Conservation (phyloP, 2,888 invertebrate genomes). For the Crossocerus cetratus region DNA sequence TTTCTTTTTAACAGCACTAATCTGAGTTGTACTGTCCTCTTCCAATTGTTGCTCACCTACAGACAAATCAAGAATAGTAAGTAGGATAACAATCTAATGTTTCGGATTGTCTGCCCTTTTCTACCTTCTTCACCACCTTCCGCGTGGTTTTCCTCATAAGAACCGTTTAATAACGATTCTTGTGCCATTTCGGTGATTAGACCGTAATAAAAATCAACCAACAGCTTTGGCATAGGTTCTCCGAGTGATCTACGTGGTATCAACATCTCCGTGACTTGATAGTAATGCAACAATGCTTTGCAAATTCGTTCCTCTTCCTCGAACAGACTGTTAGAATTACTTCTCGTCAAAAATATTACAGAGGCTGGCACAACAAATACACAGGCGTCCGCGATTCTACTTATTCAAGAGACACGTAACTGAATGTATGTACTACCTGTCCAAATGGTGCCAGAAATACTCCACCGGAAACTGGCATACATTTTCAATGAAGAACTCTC, state of each 20-base stretch:
- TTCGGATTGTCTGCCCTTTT: neutral
- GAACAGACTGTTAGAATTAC: constrained; percentile 63
- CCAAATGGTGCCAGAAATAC: constrained; percentile 83
- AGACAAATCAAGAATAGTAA: too few relatives aligned
- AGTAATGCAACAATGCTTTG: constrained; percentile 71
- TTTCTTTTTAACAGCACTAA: too few relatives aligned
- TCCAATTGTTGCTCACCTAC: too few relatives aligned
- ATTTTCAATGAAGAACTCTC: constrained; percentile 82
- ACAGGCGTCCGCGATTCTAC: too few relatives aligned
- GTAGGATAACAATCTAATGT: neutral
- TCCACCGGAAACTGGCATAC: constrained; percentile 83
- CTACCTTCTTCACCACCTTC: constrained; percentile 3
- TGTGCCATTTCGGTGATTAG: constrained; percentile 58
- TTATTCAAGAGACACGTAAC: too few relatives aligned
- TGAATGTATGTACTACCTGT: constrained; percentile 78
- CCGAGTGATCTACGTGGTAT: constrained; percentile 73
- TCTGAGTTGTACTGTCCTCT: too few relatives aligned
- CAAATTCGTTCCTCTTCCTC: constrained; percentile 71
- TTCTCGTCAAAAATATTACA: neutral
- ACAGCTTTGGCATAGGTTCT: constrained; percentile 64
- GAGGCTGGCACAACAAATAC: too few relatives aligned
- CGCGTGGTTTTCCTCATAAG: neutral
- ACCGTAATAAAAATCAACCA: constrained; percentile 66
- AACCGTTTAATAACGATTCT: constrained; percentile 5
- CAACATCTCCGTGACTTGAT: constrained; percentile 72